Conservation (phyloP, 2,113 vertebrate genomes). For the Osmerus eperlanus region DNA sequence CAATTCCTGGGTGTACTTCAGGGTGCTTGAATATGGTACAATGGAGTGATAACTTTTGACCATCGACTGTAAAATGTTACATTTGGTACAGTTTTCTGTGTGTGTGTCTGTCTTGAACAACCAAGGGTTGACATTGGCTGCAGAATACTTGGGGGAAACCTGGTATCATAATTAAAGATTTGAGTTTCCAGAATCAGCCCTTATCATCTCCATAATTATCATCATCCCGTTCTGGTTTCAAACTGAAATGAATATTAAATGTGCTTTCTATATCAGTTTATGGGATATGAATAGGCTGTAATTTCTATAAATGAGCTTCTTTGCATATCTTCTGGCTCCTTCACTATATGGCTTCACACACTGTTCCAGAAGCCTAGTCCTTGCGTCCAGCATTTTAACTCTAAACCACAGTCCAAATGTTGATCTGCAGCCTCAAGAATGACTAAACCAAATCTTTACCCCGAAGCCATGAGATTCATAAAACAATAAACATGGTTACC, state of each 20-base stretch:
- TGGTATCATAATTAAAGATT: conserved; percentile 46
- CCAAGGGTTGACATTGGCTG: conserved; percentile 49
- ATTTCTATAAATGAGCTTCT: conserved; percentile 70
- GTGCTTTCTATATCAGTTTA: conserved; percentile 51
- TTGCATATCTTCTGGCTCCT: conserved; percentile 72
- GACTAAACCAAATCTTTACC: conserved; percentile 64
- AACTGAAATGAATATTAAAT: conserved; percentile 48
- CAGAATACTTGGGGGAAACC: conserved; percentile 39
- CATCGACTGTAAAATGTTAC: conserved; percentile 4
- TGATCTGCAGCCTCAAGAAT: conserved; percentile 69
- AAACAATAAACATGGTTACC: conserved; percentile 74
- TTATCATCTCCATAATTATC: conserved; percentile 20
- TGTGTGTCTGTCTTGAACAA: conserved; percentile 18
- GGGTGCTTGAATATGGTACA: too few species aligned
- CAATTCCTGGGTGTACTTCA: too few species aligned
- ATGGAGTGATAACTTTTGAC: too few species aligned
- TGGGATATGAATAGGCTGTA: conserved; percentile 56
- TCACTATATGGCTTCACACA: conserved; percentile 26
- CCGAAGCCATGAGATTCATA: conserved; percentile 72
- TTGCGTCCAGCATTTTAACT: conserved; percentile 62
- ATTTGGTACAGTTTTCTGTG: conserved; percentile 33
- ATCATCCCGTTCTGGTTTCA: conserved; percentile 32
- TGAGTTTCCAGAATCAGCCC: conserved; percentile 46
- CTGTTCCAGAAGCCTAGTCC: conserved; percentile 48
- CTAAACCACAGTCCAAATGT: conserved; percentile 66